These are phyloP conservation scores for Cossypha niveicapilla DNA, from an alignment of 2,797 vertebrate species.

Conservation along the genomic window DNA sequence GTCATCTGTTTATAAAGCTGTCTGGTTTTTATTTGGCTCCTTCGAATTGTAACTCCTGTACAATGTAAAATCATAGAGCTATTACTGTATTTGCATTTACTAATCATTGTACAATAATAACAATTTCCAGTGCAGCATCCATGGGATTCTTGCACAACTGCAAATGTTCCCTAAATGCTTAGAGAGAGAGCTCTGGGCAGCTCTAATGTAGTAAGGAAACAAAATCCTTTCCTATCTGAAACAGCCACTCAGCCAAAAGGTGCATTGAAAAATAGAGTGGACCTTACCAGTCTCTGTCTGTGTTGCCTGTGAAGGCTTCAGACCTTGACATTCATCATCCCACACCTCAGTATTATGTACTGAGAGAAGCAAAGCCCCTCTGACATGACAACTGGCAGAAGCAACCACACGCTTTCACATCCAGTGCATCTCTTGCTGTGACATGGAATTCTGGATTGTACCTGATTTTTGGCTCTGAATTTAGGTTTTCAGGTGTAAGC, in stretches of 20 bases:
- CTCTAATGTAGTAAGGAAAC: background rate
- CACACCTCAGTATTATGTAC: accelerated
- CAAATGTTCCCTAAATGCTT: background rate
- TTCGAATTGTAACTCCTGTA: constrained; percentile 1
- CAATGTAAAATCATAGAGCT: background rate
- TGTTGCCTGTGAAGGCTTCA: background rate
- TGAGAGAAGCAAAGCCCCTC: background rate
- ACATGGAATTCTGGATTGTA: background rate
- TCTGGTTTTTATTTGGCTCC: constrained; percentile 23
- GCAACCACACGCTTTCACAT: background rate
- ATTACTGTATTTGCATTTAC: background rate
- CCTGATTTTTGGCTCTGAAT: background rate
- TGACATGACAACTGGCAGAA: accelerated
- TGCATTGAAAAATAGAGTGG: accelerated
- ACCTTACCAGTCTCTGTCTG: accelerated
- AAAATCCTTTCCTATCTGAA: background rate
- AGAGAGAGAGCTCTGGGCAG: background rate
- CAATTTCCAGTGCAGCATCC: background rate
- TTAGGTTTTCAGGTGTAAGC: background rate
- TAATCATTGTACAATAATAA: background rate
- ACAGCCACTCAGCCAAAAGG: background rate
- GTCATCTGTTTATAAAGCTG: background rate
- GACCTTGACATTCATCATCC: background rate
- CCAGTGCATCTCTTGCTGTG: background rate
- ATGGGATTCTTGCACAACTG: background rate